Evolutionary conservation across 2,797 vertebrate genomes (phyloP), one percentile per base, ranked within the genome.

Genomic region (Yasuhikotakia modesta): DNA sequence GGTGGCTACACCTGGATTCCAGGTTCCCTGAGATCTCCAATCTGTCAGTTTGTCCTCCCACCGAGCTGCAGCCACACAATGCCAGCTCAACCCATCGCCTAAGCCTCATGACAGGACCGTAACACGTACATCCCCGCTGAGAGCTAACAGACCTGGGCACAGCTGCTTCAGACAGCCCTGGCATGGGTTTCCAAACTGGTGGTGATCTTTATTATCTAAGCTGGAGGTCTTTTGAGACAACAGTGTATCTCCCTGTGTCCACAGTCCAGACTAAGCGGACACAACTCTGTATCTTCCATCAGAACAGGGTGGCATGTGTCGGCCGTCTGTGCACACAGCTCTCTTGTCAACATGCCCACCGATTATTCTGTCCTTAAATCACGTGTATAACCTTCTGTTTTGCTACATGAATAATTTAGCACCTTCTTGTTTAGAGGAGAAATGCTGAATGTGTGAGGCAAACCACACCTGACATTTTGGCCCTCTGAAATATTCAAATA

Each of bases 1-100:
- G 73, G 83, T 82, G 73, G 79, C 60, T 65, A 79, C 85, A 84
- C 82, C 84, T 91, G 88, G 87, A 92, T 86, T 79, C 82, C 78
- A 48, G 87, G 48, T 60, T 82, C 76, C 76, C 79, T 76, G 82
- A 79, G 84, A 84, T 85, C 86, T 85, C 82, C 77, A 87, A 88
- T 83, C 86, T 85, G 70, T 76, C 71, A 83, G 67, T 53, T 57
- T 55, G 73, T 73, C 70, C 74, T 81, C 46, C 72, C 64, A 24
- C 73, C 35, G 73, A 87, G 85, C 83, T 70, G 52, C 68, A 66
- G 69, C 85, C 79, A 86, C 78, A 68, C 39, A 74, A 73, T 61
- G 66, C 69, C 53, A 68, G 19, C 14, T 81, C 68, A 72, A 27
- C 55, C 27, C 53, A 17, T 61, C 21, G 17, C 64, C 77, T 72